These are phyloP conservation scores for Aulostomus chinensis DNA, from an alignment of 2,797 vertebrate genomes.

Conservation along the genomic window DNA sequence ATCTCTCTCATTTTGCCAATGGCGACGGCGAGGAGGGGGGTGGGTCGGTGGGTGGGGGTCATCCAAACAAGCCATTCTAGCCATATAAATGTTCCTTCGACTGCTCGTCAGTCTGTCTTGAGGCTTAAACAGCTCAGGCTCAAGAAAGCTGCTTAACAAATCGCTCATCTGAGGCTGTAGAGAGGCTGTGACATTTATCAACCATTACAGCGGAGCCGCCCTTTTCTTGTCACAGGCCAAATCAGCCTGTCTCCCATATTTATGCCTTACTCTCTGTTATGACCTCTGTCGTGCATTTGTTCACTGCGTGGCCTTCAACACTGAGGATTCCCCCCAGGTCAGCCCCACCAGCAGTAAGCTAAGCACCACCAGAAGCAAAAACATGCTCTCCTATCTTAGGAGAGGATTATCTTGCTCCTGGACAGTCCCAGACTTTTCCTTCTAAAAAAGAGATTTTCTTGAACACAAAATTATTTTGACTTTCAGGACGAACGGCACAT, in stretches of 20 bases:
- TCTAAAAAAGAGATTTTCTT: no score
- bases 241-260: constrained; percentile 64
- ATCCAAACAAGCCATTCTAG: constrained; percentile 67
- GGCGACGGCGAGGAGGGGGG: constrained; percentile 34
- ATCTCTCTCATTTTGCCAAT: constrained; percentile 50
- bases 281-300: constrained; percentile 56
- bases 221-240: constrained; percentile 63
- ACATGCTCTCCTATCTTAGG: no score
- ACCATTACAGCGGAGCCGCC: constrained; percentile 61
- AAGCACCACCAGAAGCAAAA: no score
- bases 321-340: constrained; percentile 11
- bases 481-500: no score
- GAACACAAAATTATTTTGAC: no score
- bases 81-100: constrained; percentile 71
- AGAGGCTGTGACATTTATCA: constrained; percentile 70
- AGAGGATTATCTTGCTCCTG: no score
- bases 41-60: constrained; percentile 40
- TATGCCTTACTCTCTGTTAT: constrained; percentile 59
- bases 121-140: constrained; percentile 40
- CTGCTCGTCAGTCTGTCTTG: constrained; percentile 63
- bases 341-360: no score
- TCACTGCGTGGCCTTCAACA: constrained; percentile 48
- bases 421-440: no score
- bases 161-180: constrained; percentile 64
- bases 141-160: constrained; percentile 60